Percentiles rank a stretch among this genome's conserved stretches.
These are phyloP conservation scores for Heterodera schachtii DNA, from an alignment of 1,140 invertebrate genomes.

Conservation along the genomic window DNA sequence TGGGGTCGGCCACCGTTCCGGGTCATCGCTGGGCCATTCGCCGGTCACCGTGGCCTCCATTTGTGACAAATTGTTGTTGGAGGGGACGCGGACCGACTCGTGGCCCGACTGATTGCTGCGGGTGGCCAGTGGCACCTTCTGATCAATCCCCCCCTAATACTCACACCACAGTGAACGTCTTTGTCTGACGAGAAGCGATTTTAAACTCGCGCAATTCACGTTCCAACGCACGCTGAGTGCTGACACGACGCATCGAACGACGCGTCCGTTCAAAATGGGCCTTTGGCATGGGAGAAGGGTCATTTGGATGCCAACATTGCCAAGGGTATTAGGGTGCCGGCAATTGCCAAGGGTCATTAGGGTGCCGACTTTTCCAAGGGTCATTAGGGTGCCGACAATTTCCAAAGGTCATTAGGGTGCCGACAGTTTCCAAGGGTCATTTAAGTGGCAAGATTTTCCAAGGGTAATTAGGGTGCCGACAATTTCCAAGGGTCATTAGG, in stretches of 20 bases:
- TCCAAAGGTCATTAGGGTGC: no score
- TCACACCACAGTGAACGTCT: slow-evolving; percentile 63
- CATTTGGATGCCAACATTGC: neutral
- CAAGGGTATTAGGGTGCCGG: neutral
- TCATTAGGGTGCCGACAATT: no score
- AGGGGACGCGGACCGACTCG: slow-evolving; percentile 52
- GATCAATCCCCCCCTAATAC: slow-evolving; percentile 20
- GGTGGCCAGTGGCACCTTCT: no score
- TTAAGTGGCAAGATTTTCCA: neutral
- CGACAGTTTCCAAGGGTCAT: neutral
- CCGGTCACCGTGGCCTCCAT: slow-evolving; percentile 37
- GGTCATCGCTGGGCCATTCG: slow-evolving; percentile 9
- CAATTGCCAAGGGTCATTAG: no score
- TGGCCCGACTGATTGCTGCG: slow-evolving; percentile 45
- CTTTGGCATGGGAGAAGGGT: neutral
- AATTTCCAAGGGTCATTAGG: no score
- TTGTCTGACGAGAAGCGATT: slow-evolving; percentile 47
- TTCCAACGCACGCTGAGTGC: slow-evolving; percentile 57
- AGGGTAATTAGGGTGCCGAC: no score
- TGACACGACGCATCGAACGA: slow-evolving; percentile 51
- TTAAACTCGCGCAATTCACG: slow-evolving; percentile 36
- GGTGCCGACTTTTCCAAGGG: no score
- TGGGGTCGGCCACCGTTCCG: slow-evolving; percentile 10
- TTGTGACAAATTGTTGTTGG: slow-evolving; percentile 27
- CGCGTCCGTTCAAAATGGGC: slow-evolving; percentile 29